These are phyloP conservation scores for Pempheris klunzingeri DNA, from an alignment of 2,797 vertebrate species.

Conservation along the genomic window DNA sequence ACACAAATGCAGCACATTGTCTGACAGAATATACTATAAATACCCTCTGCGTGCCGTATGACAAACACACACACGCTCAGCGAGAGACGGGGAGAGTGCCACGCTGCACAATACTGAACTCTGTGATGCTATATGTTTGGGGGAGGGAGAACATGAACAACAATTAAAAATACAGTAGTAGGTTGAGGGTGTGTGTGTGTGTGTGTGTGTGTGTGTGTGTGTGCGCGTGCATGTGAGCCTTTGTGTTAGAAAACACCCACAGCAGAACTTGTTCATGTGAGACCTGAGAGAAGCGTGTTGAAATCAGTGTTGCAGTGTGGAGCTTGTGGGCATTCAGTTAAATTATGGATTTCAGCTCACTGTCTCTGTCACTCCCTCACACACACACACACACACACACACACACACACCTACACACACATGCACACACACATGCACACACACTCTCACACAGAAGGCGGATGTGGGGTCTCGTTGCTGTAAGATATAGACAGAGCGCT, in stretches of 20 bases:
- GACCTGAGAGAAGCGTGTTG: conserved; percentile 71
- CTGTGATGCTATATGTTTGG: conserved; percentile 54
- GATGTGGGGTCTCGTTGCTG: conserved; percentile 70
- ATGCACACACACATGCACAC: background rate
- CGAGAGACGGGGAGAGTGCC: conserved; percentile 42
- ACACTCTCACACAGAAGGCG: conserved; percentile 30
- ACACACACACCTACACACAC: conserved; percentile 28
- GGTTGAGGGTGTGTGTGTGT: conserved; percentile 30
- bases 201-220: conserved; percentile 17
- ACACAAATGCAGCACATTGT: conserved; percentile 72
- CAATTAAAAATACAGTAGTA: conserved; percentile 77
- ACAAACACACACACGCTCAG: conserved; percentile 59
- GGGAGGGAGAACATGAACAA: conserved; percentile 65
- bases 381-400: conserved; percentile 38
- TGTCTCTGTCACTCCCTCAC: conserved; percentile 67
- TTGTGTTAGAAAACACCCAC: conserved; percentile 60
- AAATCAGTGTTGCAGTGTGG: conserved; percentile 75
- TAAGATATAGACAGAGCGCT: conserved; percentile 78
- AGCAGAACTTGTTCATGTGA: conserved; percentile 59
- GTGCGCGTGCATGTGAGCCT: conserved; percentile 1
- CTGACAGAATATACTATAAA: conserved; percentile 78
- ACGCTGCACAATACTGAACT: conserved; percentile 48
- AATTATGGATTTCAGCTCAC: conserved; percentile 80
- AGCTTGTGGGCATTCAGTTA: conserved; percentile 81
- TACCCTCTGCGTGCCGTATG: conserved; percentile 49